Base-by-base conservation (phyloP, 1,140 invertebrate species). In the Bombus vancouverensis region DNA sequence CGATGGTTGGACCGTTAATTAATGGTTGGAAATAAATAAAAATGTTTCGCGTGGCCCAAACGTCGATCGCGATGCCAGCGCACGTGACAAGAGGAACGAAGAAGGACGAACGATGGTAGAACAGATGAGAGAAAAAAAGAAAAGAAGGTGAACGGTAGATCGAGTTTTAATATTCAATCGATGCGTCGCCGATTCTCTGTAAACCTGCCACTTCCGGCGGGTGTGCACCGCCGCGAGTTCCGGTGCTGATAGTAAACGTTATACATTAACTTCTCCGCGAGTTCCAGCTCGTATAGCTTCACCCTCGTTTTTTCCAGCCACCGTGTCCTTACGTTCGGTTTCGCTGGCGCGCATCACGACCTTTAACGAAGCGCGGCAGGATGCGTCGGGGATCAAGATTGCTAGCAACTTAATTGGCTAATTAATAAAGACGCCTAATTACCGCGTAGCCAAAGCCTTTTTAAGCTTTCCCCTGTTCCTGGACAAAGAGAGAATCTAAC, bases 341-440 rank as follows among this genome's bases (percentile, higher is more conserved):
- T 87, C 85, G 76, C 74, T 87, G 70, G 83, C 75, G 83, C 87
- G 90, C 91, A 90, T 84, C 87, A 75, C 76, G 85, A 87, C 86
- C 72, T 91, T 88, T 91, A 92, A 92, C 90, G 88, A 92, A 91
- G 88, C 87, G 80, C 74, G 70, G 77, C 92, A 92, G 92, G 92
- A 92, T 92, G 87, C 85, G 79, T 66, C 84, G 79, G 83, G 85
- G 77, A 93, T 93, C 92, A 92, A 93, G 93, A 93, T 93, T 83
- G 80, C 71, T 85, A 57, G 81, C 80, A 83, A 87, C 87, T 93
- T 93, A 93, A 93, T 93, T 93, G 89, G 91, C 91, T 93, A 93
- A 93, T 93, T 93, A 93, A 93, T 93, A 93, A 91, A 92, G 88
- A 80, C 81, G 74, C 88, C 88, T 92, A 93, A 93, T 93, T 93